Percentiles rank a stretch among this genome's conserved stretches.
These are phyloP conservation scores for Charaxes varanes DNA, from an alignment of 1,140 invertebrate genomes.

Conservation along the genomic window DNA sequence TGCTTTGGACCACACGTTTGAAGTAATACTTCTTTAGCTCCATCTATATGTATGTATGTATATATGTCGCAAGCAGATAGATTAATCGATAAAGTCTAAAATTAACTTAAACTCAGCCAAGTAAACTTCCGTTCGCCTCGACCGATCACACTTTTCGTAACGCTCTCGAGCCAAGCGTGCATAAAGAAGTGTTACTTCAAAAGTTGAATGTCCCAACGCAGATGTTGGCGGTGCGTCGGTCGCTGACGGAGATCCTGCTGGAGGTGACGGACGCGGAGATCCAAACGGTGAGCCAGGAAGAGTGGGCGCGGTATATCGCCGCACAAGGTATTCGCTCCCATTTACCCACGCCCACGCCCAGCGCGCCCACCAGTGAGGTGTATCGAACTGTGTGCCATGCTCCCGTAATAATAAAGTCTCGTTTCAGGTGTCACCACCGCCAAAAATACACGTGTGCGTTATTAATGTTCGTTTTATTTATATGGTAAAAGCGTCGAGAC, in stretches of 20 bases:
- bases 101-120: too few species aligned
- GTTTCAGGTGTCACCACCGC: slow-evolving; percentile 65
- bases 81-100: too few species aligned
- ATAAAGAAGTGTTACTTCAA: too few species aligned
- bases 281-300: slow-evolving; percentile 84
- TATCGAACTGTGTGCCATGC: too few species aligned
- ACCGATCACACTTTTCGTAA: too few species aligned
- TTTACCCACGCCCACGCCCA: slow-evolving; percentile 53
- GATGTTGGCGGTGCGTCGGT: slow-evolving; percentile 91
- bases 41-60: too few species aligned
- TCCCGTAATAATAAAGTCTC: slow-evolving; percentile 67
- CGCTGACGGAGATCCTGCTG: slow-evolving; percentile 93
- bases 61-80: too few species aligned
- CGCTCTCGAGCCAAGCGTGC: too few species aligned
- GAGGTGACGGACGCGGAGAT: slow-evolving; percentile 96
- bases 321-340: slow-evolving; percentile 70
- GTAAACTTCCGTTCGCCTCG: too few species aligned
- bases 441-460: slow-evolving; percentile 67
- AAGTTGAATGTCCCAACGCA: too few species aligned
- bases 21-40: too few species aligned
- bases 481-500: slow-evolving; percentile 74
- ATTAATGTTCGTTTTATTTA: slow-evolving; percentile 75
- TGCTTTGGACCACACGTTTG: too few species aligned
- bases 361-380: not conserved
- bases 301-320: slow-evolving; percentile 68